phyloP scores from a whole-genome alignment of 2,113 vertebrate genomes.

The Hepsetus odoe region DNA sequence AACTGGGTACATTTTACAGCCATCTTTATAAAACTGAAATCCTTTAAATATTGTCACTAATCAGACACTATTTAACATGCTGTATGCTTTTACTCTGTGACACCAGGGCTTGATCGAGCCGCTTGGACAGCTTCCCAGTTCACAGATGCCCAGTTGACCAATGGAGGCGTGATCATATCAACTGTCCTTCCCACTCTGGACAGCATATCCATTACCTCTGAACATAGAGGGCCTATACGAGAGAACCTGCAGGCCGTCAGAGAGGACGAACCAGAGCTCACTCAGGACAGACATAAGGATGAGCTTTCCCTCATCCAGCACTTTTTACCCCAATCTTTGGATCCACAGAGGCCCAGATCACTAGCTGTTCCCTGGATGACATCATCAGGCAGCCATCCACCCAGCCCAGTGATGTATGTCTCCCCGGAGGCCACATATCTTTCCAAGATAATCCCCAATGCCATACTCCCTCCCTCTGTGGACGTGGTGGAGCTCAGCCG shows the following conservation, averaged over 20 bases:
- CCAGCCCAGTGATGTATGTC: conserved; percentile 89
- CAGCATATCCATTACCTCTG: conserved; percentile 24
- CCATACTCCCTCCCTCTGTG: conserved; percentile 88
- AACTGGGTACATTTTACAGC: conserved; percentile 80
- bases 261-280: conserved; percentile 68
- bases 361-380: conserved; percentile 84
- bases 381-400: conserved; percentile 69
- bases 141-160: conserved; percentile 63
- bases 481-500: conserved; percentile 89
- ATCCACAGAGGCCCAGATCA: conserved; percentile 77
- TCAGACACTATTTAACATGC: too few relatives aligned
- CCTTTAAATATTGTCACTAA: background rate
- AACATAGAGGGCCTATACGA: conserved; percentile 55
- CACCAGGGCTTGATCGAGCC: conserved; percentile 71
- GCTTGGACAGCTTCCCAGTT: conserved; percentile 56
- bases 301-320: conserved; percentile 79
- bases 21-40: background rate
- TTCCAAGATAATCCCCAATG: conserved; percentile 96
- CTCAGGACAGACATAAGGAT: conserved; percentile 75
- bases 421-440: conserved; percentile 93
- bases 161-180: conserved; percentile 75
- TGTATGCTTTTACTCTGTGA: background rate
- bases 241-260: conserved; percentile 59
- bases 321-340: conserved; percentile 62
- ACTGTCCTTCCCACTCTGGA: conserved; percentile 68